Base-by-base conservation (phyloP, 2,888 invertebrate genomes). In the Agrotis exclamationis region DNA sequence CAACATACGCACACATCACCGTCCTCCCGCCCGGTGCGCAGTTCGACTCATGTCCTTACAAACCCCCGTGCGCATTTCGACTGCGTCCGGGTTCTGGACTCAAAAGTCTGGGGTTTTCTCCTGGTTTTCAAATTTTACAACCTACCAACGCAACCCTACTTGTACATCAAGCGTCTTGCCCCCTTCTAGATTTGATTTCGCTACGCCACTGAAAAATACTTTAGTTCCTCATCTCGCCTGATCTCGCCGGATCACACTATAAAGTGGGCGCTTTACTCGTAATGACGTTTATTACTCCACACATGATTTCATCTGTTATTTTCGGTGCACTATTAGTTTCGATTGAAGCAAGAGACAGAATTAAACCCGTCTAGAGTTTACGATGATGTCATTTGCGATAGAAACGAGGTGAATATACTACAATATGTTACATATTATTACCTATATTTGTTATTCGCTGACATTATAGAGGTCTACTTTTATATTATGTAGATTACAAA, bases 301-400 rank as follows among this genome's bases (percentile, higher is more conserved):
- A 7, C 18, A 65, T 80, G 83, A 76, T 68, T 64, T 66, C 80
- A 82, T 76, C 7, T 14, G 54, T 39, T 63, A 83, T 67, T 82
- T 79, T 28, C 56, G 16, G 68, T 62, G 18, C 69, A 70, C 33
- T 78, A 79, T 71, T 74, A 58, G 57, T 62, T 71, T 50, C 56
- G 57, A 66, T 73, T 60, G 74, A 63, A 66, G 71, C 66, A 64
- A 65, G 60, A 69, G 69, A 74, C 82, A 45, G 56, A 79, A 79
- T 82, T 72, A 71, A 51, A 66, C 69, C 47, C 18, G 58, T 39
- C 63, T 56, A 48, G 28, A 47, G n/a, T 20, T n/a, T 48, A 65
- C 65, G n/a, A 73, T 75, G 79, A 81, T 72, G 79, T 82, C 80
- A 80, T 56, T 60, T 16, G 50, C 53, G 20, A 63, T 65, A 56